Evolutionary conservation across 1,140 invertebrate genomes (phyloP).

Genomic region (Dryas iulia): DNA sequence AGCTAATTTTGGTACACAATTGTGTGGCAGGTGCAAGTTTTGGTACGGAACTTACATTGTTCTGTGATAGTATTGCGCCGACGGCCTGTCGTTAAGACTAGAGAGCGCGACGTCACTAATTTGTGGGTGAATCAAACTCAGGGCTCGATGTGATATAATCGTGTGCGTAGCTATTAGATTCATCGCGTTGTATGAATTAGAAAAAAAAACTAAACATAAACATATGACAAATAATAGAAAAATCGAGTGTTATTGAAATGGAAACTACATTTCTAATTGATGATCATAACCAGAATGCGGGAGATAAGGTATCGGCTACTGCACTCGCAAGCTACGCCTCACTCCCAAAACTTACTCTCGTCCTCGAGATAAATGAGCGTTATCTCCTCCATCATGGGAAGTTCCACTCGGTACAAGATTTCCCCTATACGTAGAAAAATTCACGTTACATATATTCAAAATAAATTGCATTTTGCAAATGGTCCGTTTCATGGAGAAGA

Average conservation of each 20-base stretch:
- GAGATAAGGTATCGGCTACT: slow-evolving; percentile 80
- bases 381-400: slow-evolving; percentile 94
- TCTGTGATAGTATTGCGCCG: slow-evolving; percentile 25
- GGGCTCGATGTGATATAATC: slow-evolving; percentile 57
- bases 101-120: slow-evolving; percentile 41
- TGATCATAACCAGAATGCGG: slow-evolving; percentile 82
- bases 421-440: slow-evolving; percentile 88
- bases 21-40: background rate
- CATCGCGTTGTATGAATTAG: slow-evolving; percentile 71
- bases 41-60: background rate
- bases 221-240: slow-evolving; percentile 56
- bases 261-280: slow-evolving; percentile 81
- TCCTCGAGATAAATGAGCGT: slow-evolving; percentile 93
- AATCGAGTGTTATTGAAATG: slow-evolving; percentile 81
- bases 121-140: slow-evolving; percentile 43
- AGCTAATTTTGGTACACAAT: background rate
- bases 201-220: slow-evolving; percentile 62
- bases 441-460: slow-evolving; percentile 79
- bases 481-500: slow-evolving; percentile 30
- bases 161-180: slow-evolving; percentile 71
- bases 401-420: slow-evolving; percentile 94
- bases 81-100: slow-evolving; percentile 31
- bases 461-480: slow-evolving; percentile 29
- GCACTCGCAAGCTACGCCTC: slow-evolving; percentile 81
- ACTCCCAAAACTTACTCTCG: slow-evolving; percentile 81